Evolutionary conservation across 2,888 invertebrate species (phyloP).

Genomic region (Isotomurus palustris): DNA sequence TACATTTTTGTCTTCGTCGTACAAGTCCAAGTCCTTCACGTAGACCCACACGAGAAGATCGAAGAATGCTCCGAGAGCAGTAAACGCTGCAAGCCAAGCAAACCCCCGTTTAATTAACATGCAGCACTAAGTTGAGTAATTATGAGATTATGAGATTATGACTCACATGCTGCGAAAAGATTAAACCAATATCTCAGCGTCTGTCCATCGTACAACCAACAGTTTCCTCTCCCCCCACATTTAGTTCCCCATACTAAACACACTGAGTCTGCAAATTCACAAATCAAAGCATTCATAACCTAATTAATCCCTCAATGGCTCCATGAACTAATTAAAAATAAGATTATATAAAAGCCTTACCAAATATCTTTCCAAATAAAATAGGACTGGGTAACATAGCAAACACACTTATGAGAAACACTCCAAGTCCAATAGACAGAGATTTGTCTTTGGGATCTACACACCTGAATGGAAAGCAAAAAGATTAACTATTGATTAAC

Average conservation of each 20-base stretch:
- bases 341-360: slow-evolving; percentile 49
- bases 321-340: not conserved
- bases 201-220: slow-evolving; percentile 68
- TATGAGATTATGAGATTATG: not conserved
- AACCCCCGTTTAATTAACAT: too few species aligned
- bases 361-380: slow-evolving; percentile 64
- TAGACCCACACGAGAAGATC: slow-evolving; percentile 54
- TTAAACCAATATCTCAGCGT: slow-evolving; percentile 61
- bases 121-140: too few species aligned
- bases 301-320: too few species aligned
- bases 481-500: not conserved
- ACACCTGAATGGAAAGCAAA: slow-evolving; percentile 50
- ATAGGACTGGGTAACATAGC: slow-evolving; percentile 67
- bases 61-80: slow-evolving; percentile 52
- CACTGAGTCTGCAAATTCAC: slow-evolving; percentile 56
- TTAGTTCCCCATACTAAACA: slow-evolving; percentile 71
- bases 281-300: slow-evolving; percentile 7
- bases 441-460: slow-evolving; percentile 61
- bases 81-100: slow-evolving; percentile 48
- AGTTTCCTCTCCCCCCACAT: slow-evolving; percentile 65
- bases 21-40: slow-evolving; percentile 51
- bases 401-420: slow-evolving; percentile 60
- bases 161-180: slow-evolving; percentile 59
- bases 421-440: slow-evolving; percentile 60
- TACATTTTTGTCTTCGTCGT: slow-evolving; percentile 46